These are phyloP conservation scores for Perccottus glenii DNA, from an alignment of 2,113 vertebrate genomes.

Conservation along the genomic window DNA sequence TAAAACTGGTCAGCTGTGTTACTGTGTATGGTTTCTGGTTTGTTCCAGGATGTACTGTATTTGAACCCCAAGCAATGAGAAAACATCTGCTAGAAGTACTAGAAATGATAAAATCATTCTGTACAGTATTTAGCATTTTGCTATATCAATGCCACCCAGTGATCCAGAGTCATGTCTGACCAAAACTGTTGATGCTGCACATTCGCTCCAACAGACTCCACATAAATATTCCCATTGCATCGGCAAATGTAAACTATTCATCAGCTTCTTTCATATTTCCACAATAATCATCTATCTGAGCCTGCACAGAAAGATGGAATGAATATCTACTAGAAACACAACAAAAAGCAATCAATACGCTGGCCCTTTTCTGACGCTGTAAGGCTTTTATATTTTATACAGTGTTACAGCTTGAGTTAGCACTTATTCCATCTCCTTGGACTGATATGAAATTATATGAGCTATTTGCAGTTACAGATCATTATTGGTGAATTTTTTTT, in stretches of 20 bases:
- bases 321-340: conserved; percentile 33
- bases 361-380: not conserved
- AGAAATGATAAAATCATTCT: conserved; percentile 18
- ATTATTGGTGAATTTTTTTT: conserved; percentile 10
- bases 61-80: not conserved
- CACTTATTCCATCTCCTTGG: not conserved
- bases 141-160: conserved; percentile 32
- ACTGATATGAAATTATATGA: conserved; percentile 4
- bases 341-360: conserved; percentile 30
- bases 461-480: conserved; percentile 23
- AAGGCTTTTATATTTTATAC: conserved; percentile 32
- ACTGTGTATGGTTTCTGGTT: too few relatives aligned
- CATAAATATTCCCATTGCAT: conserved; percentile 41
- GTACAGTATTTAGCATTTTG: conserved; percentile 44
- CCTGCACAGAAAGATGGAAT: conserved; percentile 46
- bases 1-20: too few relatives aligned
- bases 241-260: conserved; percentile 51
- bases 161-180: conserved; percentile 33
- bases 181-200: conserved; percentile 46
- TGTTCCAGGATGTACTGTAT: too few relatives aligned
- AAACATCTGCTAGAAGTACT: not conserved
- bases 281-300: conserved; percentile 58
- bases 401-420: conserved; percentile 6
- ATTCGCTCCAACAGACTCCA: conserved; percentile 49
- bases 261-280: conserved; percentile 52